phyloP scores from a whole-genome alignment of 2,797 vertebrate genomes.

The Sebastes trivittatus region DNA sequence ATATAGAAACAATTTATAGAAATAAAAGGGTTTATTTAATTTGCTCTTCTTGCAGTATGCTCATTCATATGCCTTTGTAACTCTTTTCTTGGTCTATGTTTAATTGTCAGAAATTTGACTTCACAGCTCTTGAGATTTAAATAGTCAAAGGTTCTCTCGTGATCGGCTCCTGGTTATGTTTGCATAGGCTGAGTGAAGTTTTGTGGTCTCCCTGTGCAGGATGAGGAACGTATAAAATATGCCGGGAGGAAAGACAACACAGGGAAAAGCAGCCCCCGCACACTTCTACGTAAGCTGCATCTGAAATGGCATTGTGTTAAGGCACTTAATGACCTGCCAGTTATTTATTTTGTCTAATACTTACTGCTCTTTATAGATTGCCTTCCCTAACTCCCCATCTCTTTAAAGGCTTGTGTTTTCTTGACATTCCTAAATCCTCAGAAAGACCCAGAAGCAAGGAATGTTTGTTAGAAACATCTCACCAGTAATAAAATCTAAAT shows the following conservation, averaged over 20 bases:
- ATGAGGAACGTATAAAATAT: conserved; percentile 22
- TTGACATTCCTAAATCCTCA: conserved; percentile 15
- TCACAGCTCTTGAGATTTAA: conserved; percentile 4
- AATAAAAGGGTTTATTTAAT: neutral
- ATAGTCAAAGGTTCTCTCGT: neutral
- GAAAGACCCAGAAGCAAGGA: neutral
- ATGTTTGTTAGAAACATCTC: neutral
- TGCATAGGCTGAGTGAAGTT: conserved; percentile 17
- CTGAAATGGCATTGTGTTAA: conserved; percentile 16
- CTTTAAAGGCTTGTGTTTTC: neutral
- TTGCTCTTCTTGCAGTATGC: neutral
- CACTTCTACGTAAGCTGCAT: neutral
- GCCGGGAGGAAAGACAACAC: neutral
- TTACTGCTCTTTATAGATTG: conserved; percentile 11
- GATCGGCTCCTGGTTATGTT: neutral
- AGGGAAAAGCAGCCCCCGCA: conserved; percentile 20
- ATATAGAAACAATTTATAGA: too few relatives aligned
- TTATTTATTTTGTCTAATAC: conserved; percentile 16
- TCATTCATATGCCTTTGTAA: neutral
- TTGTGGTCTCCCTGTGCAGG: conserved; percentile 14
- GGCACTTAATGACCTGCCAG: neutral
- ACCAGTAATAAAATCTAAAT: conserved; percentile 8
- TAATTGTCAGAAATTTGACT: conserved; percentile 1
- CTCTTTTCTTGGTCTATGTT: neutral
- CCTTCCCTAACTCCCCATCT: neutral